A percentile compares a stretch with the other conserved stretches of the same genome.
Evolutionary conservation across 2,797 vertebrate species (phyloP).

Genomic region (Hipposideros larvatus): DNA sequence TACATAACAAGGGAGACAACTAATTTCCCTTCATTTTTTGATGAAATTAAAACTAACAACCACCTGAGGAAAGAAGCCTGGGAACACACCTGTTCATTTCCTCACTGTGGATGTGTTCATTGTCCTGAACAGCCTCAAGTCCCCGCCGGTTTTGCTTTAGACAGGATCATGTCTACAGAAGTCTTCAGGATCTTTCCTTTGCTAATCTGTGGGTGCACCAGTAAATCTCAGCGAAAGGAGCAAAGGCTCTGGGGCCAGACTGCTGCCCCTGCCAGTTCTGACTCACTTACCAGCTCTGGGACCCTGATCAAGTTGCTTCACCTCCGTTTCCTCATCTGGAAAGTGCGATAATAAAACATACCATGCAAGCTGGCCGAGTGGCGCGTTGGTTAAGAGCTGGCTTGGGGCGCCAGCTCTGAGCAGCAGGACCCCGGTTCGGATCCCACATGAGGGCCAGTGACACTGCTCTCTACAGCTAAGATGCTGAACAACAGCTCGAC

Average conservation of each 20-base stretch:
- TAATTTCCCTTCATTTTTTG: conserved; percentile 21
- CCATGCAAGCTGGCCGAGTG: not conserved
- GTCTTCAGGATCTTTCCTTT: not conserved
- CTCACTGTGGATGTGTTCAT: no score
- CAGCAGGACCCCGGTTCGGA: no score
- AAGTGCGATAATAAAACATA: not conserved
- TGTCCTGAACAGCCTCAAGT: no score
- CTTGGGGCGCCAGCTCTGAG: no score
- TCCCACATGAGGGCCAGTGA: no score
- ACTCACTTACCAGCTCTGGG: not conserved
- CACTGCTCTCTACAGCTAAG: no score
- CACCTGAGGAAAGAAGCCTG: no score
- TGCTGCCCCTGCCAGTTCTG: not conserved
- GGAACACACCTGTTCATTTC: no score
- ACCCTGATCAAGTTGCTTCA: not conserved
- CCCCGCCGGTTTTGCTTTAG: no score
- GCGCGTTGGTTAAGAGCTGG: no score
- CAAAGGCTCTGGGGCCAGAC: not conserved
- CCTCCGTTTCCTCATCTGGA: not conserved
- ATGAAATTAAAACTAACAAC: not conserved
- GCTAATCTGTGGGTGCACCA: not conserved
- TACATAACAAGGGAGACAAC: not conserved
- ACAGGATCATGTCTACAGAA: not conserved
- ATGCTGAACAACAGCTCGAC: no score
- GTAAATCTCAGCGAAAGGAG: not conserved